Evolutionary conservation across 2,888 invertebrate genomes (phyloP).

Genomic region (Napeogenes sylphis): DNA sequence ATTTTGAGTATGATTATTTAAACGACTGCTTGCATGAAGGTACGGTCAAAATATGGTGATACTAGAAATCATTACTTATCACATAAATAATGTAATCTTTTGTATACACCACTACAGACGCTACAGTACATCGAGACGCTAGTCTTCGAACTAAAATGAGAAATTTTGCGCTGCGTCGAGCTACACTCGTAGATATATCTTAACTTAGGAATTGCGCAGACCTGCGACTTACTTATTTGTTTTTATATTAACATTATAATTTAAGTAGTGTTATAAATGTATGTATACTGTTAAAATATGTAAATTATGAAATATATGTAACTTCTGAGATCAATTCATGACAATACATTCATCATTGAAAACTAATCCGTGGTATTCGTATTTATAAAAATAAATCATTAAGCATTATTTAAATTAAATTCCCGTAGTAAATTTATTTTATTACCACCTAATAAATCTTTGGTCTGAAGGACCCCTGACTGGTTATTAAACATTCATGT

Average conservation of each 20-base stretch:
- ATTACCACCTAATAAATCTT: constrained; percentile 41
- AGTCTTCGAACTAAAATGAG: too few species aligned
- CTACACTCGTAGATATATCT: not conserved
- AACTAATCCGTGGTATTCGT: not conserved
- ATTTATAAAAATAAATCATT: constrained; percentile 1
- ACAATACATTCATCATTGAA: too few species aligned
- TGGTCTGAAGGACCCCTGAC: constrained; percentile 34
- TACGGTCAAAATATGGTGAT: too few species aligned
- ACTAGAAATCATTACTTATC: too few species aligned
- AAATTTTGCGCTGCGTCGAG: constrained; percentile 34
- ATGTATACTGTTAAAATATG: not conserved
- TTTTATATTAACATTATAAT: not conserved
- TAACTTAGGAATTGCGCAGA: not conserved
- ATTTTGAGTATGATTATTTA: too few species aligned
- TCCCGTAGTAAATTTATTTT: constrained; percentile 42
- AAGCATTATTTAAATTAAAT: constrained; percentile 1
- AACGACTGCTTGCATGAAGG: too few species aligned
- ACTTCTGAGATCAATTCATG: too few species aligned
- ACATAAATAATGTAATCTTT: too few species aligned
- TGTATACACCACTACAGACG: too few species aligned
- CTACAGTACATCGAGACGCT: too few species aligned
- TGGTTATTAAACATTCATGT: constrained; percentile 39
- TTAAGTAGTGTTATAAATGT: not conserved
- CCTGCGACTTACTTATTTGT: not conserved
- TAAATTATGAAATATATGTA: not conserved